Evolutionary conservation across 2,113 vertebrate genomes (phyloP).

Genomic region (Thamnaconus septentrionalis): DNA sequence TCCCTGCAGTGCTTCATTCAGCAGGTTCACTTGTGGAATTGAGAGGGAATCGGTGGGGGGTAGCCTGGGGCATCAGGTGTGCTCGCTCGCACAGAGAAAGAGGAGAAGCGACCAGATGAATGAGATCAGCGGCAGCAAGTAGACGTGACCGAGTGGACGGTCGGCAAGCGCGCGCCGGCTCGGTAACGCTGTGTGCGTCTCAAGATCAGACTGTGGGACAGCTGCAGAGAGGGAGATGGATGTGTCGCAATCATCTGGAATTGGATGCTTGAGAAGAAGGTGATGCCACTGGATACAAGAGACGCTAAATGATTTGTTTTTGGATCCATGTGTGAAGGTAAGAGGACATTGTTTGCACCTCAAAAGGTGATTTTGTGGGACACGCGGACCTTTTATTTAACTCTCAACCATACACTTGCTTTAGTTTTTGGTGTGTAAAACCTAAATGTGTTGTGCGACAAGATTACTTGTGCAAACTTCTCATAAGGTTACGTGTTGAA

Average conservation of each 20-base stretch:
- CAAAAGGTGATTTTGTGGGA: background rate
- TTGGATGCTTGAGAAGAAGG: slow-evolving; percentile 9
- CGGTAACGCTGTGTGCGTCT: slow-evolving; percentile 28
- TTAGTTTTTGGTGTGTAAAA: background rate
- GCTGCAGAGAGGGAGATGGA: slow-evolving; percentile 1
- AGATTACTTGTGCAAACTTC: background rate
- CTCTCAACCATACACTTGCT: background rate
- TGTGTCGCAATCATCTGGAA: slow-evolving; percentile 11
- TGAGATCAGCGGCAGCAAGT: background rate
- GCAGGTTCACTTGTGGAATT: slow-evolving; percentile 41
- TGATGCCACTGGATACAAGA: slow-evolving; percentile 19
- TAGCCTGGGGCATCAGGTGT: slow-evolving; percentile 59
- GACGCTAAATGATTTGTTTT: slow-evolving; percentile 21
- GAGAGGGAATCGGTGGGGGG: slow-evolving; percentile 27
- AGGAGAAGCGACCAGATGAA: slow-evolving; percentile 46
- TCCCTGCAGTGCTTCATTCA: slow-evolving; percentile 51
- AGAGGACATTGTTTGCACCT: slow-evolving; percentile 17
- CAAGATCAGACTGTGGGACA: slow-evolving; percentile 21
- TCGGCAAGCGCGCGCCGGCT: slow-evolving; percentile 10
- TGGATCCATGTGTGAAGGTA: slow-evolving; percentile 61
- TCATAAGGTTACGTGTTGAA: background rate
- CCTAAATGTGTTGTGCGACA: background rate
- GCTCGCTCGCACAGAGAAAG: slow-evolving; percentile 22
- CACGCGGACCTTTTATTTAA: background rate
- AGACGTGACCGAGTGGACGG: slow-evolving; percentile 34